These are phyloP conservation scores for Harpalus rubripes DNA, from an alignment of 2,888 invertebrate genomes.

Conservation along the genomic window DNA sequence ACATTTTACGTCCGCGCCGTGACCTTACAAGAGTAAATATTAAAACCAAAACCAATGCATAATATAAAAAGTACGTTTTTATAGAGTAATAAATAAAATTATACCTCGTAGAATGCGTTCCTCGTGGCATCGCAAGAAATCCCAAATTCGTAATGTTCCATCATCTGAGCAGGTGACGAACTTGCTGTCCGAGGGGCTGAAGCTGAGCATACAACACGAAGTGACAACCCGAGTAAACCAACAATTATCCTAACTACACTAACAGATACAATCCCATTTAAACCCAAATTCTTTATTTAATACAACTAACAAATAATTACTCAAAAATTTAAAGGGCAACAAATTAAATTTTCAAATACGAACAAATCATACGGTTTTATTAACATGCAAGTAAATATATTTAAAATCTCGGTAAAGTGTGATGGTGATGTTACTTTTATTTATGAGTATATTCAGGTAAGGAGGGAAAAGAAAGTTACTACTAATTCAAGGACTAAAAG, in stretches of 20 bases:
- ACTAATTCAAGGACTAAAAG: constrained; percentile 32
- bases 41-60: neutral
- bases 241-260: constrained; percentile 49
- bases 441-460: constrained; percentile 36
- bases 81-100: neutral
- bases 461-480: constrained; percentile 20
- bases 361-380: constrained; percentile 41
- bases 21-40: constrained; percentile 80
- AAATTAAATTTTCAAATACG: constrained; percentile 22
- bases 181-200: constrained; percentile 99
- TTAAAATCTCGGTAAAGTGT: constrained; percentile 32
- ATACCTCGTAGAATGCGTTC: constrained; percentile 93
- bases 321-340: constrained; percentile 39
- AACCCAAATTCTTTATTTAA: constrained; percentile 28
- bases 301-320: constrained; percentile 23
- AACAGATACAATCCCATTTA: constrained; percentile 19
- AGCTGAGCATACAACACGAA: constrained; percentile 81
- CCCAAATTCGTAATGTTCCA: constrained; percentile 99
- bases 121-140: constrained; percentile 97
- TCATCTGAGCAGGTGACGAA: constrained; percentile 99
- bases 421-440: constrained; percentile 42
- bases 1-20: constrained; percentile 99
- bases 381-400: constrained; percentile 45
- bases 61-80: neutral
- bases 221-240: constrained; percentile 61